Base-by-base conservation (phyloP, 2,888 invertebrate species). In the Stenoptilia bipunctidactyla region DNA sequence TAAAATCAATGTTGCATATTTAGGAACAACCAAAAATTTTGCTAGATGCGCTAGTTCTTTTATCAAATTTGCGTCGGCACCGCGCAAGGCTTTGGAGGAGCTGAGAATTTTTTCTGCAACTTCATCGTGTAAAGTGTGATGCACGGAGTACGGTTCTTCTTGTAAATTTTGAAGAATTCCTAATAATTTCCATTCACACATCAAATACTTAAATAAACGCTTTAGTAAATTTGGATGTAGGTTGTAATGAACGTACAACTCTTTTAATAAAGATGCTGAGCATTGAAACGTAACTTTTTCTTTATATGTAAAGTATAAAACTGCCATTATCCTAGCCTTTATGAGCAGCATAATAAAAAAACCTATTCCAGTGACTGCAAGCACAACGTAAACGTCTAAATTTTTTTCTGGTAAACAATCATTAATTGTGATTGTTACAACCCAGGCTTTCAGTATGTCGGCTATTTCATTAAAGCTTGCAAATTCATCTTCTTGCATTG, bases 61-160 rank as follows among this genome's bases (percentile, higher is more conserved):
- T 30, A 76, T 50, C 14, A 77, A 51, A 1, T 47, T 40, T 1
- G 56, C 57, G 45, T 75, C 62, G n/a, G 70, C 69, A 1, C 52
- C 42, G 3, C 15, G 15, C 43, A 77, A 76, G 1, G 61, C 57
- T 36, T 35, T 45, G n/a, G 71, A 74, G 35, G 60, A 46, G 6
- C 49, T 44, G 12, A 79, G 74, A 13, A 72, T 53, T 13, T 58
- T 63, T 42, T 67, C 62, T 20, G 75, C 74, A 6, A 70, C 52
- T 50, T 72, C 64, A 2, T 74, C 77, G 34, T 76, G 76, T 2
- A 66, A 64, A 46, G 67, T 75, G 69, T 66, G 69, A 40, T 60
- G 74, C 39, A 79, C 61, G 42, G 74, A 71, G 46, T 61, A 66
- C 6, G 77, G 72, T 45, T 74, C 72, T 39, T 63, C 47, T 48